A percentile compares a stretch with the other conserved stretches of the same genome.
These are phyloP conservation scores for Teleogryllus oceanicus DNA, from an alignment of 2,888 invertebrate genomes.

Conservation along the genomic window DNA sequence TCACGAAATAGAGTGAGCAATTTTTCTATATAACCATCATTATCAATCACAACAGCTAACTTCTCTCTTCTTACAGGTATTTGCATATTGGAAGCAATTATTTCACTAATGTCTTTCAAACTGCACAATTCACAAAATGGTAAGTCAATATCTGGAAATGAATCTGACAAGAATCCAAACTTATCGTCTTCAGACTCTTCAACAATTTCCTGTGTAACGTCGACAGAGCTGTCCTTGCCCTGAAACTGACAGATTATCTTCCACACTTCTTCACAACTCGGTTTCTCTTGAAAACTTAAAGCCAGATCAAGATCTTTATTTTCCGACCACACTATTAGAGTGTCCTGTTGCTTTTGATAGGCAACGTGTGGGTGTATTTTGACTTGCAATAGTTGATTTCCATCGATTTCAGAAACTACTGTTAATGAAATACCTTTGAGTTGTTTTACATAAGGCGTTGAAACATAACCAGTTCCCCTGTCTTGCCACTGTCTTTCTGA, in stretches of 20 bases:
- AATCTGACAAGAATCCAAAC: neutral
- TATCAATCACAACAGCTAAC: neutral
- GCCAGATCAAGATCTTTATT: neutral
- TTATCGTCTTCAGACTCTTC: slow-evolving; percentile 8
- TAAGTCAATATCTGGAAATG: neutral
- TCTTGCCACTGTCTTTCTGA: neutral
- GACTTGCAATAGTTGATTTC: neutral
- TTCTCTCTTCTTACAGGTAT: neutral
- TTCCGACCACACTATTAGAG: slow-evolving; percentile 4
- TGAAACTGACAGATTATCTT: neutral
- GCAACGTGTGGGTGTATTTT: slow-evolving; percentile 1
- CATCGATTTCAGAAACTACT: neutral
- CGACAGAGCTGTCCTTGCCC: neutral
- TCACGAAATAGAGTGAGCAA: neutral
- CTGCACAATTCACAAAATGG: neutral
- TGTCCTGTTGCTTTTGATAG: neutral
- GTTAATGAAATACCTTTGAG: neutral
- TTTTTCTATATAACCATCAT: neutral
- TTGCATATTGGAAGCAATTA: neutral
- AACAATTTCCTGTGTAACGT: neutral
- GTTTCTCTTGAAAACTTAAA: neutral
- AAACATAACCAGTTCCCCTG: neutral
- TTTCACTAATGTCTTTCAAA: neutral
- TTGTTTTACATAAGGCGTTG: neutral
- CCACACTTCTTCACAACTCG: neutral